These are phyloP conservation scores for Hystrix brachyura DNA, from an alignment of 2,113 vertebrate species.

Conservation along the genomic window DNA sequence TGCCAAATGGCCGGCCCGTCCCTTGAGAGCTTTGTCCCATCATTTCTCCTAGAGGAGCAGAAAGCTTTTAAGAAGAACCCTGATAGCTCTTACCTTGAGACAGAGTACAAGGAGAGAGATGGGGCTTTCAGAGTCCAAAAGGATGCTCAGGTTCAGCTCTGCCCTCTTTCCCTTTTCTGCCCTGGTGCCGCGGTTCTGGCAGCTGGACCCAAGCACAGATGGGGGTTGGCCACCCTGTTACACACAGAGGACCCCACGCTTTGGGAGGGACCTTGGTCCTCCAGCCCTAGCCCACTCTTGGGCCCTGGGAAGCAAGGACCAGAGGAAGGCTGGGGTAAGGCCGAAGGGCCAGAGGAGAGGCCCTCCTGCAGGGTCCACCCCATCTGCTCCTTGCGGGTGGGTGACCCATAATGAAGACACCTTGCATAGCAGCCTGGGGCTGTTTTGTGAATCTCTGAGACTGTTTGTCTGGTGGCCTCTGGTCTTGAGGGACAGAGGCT, in stretches of 20 bases:
- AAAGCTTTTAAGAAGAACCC: neutral
- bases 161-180: neutral
- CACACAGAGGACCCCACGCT: neutral
- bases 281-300: neutral
- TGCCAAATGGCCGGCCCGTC: accelerated
- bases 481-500: neutral
- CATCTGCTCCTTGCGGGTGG: neutral
- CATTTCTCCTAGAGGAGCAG: too few relatives aligned
- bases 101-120: neutral
- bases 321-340: neutral
- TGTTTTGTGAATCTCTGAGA: neutral
- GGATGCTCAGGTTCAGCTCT: too few relatives aligned
- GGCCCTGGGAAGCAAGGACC: neutral
- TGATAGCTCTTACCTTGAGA: neutral
- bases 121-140: neutral
- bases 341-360: neutral
- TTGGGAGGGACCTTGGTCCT: neutral
- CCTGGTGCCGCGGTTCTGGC: neutral
- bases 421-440: too few relatives aligned
- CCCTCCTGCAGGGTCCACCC: neutral
- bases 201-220: neutral
- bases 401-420: accelerated
- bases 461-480: neutral
- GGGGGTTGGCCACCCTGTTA: neutral
- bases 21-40: neutral